Conservation (phyloP, 2,113 vertebrate species). For the Capreolus pygargus region DNA sequence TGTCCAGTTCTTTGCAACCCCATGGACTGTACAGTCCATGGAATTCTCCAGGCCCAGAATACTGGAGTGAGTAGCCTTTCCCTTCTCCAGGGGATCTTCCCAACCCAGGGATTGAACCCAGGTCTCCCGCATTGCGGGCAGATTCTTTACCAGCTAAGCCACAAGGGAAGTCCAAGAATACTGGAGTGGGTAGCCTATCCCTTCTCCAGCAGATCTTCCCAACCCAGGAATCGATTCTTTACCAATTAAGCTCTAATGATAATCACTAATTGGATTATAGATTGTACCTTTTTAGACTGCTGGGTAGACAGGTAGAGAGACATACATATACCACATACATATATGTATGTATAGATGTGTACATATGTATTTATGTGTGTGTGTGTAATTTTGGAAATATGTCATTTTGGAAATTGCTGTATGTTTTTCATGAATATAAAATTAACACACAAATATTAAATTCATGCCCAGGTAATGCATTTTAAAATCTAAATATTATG, state of each 20-base stretch:
- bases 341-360: neutral
- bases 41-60: neutral
- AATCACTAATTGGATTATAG: neutral
- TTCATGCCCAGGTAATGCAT: neutral
- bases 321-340: neutral
- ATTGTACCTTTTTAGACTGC: neutral
- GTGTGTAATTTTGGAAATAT: neutral
- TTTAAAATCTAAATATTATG: neutral
- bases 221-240: neutral
- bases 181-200: neutral
- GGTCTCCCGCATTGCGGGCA: neutral
- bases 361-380: no score
- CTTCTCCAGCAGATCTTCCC: neutral
- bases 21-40: neutral
- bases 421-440: neutral
- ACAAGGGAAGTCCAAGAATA: neutral
- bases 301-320: neutral
- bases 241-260: neutral
- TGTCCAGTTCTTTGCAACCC: neutral
- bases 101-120: neutral
- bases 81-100: neutral
- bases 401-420: neutral
- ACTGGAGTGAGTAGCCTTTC: neutral
- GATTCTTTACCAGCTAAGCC: neutral
- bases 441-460: conserved; percentile 30